Percentiles rank a stretch among this genome's conserved stretches.
These are phyloP conservation scores for Quiscalus mexicanus DNA, from an alignment of 2,113 vertebrate genomes.

Conservation along the genomic window DNA sequence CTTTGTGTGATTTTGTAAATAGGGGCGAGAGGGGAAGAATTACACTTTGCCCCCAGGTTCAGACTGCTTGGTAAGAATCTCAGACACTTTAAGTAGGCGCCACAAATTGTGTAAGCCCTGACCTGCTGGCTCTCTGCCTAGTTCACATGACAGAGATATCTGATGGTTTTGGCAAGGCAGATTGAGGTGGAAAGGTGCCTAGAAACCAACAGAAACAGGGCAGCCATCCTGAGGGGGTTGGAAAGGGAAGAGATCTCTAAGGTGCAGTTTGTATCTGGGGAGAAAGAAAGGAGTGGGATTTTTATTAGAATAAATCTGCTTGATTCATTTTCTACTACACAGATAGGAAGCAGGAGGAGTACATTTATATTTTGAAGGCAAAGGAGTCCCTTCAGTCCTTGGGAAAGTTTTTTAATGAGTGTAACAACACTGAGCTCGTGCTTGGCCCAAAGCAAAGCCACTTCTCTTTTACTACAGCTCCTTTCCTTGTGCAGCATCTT, in stretches of 20 bases:
- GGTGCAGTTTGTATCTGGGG: not conserved
- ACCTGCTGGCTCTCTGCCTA: slow-evolving; percentile 73
- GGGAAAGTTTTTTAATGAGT: not conserved
- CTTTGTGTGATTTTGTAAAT: slow-evolving; percentile 53
- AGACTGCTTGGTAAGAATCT: slow-evolving; percentile 71
- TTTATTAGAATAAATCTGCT: not conserved
- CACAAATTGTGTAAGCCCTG: slow-evolving; percentile 80
- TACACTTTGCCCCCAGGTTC: slow-evolving; percentile 74
- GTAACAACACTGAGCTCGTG: not conserved
- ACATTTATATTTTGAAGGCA: not conserved
- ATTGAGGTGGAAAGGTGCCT: slow-evolving; percentile 66
- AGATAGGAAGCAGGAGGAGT: not conserved
- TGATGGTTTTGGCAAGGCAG: slow-evolving; percentile 73
- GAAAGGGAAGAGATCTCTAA: not conserved
- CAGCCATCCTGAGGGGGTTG: not conserved
- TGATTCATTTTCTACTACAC: not conserved
- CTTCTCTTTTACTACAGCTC: not conserved
- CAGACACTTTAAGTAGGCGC: slow-evolving; percentile 81
- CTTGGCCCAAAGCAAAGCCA: not conserved
- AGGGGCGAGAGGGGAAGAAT: slow-evolving; percentile 70
- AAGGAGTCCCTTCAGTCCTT: not conserved
- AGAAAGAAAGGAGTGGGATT: not conserved
- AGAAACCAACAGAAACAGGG: slow-evolving; percentile 18
- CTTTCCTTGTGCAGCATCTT: not conserved
- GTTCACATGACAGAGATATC: slow-evolving; percentile 76